Conservation (phyloP, 2,113 vertebrate genomes). For the Pimephales promelas region DNA sequence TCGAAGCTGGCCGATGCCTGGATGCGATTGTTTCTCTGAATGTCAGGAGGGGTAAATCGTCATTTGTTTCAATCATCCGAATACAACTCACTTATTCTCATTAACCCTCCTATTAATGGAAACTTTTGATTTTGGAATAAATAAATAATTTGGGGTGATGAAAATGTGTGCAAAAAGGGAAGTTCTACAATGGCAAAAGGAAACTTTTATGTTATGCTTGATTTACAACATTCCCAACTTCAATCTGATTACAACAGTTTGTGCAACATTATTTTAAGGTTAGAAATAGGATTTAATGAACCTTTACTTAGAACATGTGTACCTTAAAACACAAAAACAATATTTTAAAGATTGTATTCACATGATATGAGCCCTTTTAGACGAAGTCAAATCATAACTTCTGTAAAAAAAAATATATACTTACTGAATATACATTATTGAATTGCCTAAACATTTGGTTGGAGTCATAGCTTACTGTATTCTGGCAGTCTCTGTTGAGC, state of each 20-base stretch:
- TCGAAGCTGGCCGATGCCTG: too few species aligned
- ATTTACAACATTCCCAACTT: not conserved
- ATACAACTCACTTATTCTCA: not conserved
- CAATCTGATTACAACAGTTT: not conserved
- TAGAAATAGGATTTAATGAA: too few species aligned
- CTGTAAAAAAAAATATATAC: not conserved
- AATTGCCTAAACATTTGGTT: not conserved
- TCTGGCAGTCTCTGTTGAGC: slow-evolving; percentile 79
- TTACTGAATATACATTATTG: too few species aligned
- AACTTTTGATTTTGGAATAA: not conserved
- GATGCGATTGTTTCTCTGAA: too few species aligned
- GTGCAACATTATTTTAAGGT: not conserved
- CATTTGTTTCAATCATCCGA: not conserved
- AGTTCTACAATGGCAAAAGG: not conserved
- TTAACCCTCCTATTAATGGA: not conserved
- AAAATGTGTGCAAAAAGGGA: not conserved
- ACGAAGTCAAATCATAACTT: not conserved
- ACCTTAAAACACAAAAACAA: not conserved
- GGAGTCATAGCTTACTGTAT: slow-evolving; percentile 75
- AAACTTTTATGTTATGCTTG: not conserved
- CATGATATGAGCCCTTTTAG: not conserved
- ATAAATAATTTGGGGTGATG: not conserved
- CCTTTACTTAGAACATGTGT: too few species aligned
- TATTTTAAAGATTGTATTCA: not conserved
- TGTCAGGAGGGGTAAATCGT: too few species aligned